phyloP scores from a whole-genome alignment of 2,888 invertebrate species.

The Cephus sareptanus region DNA sequence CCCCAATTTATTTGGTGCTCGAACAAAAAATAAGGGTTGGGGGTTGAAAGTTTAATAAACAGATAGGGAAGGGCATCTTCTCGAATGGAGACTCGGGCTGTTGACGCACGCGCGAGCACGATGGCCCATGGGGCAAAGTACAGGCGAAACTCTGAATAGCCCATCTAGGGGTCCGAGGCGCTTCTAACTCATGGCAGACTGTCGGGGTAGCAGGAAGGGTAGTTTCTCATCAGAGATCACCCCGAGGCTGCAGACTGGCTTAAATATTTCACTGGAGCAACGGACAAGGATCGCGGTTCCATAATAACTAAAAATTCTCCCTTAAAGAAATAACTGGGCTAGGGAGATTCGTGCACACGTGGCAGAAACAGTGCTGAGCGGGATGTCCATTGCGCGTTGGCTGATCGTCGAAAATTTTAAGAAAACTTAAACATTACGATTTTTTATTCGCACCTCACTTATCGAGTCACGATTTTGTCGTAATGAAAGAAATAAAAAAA shows the following conservation, averaged over 20 bases:
- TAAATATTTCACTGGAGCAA: slow-evolving; percentile 53
- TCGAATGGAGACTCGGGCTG: slow-evolving; percentile 22
- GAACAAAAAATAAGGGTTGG: slow-evolving; percentile 2
- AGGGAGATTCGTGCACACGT: background rate
- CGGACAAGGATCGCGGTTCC: slow-evolving; percentile 30
- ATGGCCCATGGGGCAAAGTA: slow-evolving; percentile 25
- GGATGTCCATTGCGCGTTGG: background rate
- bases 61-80: slow-evolving; percentile 12
- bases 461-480: background rate
- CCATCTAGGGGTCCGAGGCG: slow-evolving; percentile 23
- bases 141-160: slow-evolving; percentile 28
- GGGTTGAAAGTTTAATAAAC: slow-evolving; percentile 24
- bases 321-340: background rate
- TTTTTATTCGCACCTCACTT: background rate
- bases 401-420: background rate
- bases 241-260: slow-evolving; percentile 49
- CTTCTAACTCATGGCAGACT: slow-evolving; percentile 38
- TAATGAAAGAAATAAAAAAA: too few species aligned
- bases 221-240: slow-evolving; percentile 54
- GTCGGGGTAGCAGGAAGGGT: slow-evolving; percentile 36
- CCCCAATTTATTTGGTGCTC: background rate
- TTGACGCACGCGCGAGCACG: slow-evolving; percentile 18
- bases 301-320: background rate
- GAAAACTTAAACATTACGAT: background rate
- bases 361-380: background rate